A percentile compares a stretch with the other conserved stretches of the same genome.
phyloP scores from a whole-genome alignment of 2,113 vertebrate species.

The Dendropsophus ebraccatus region DNA sequence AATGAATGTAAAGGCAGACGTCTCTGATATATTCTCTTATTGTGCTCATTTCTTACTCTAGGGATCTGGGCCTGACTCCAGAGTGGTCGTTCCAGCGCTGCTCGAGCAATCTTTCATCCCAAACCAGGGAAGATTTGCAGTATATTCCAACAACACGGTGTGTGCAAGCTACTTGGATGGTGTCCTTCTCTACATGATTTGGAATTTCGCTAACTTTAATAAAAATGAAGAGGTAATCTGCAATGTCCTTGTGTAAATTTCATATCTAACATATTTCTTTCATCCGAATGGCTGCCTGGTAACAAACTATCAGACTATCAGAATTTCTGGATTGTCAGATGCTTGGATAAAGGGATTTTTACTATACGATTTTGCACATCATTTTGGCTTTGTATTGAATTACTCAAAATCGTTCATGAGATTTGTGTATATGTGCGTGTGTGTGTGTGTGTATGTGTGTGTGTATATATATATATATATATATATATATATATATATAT shows the following conservation, averaged over 20 bases:
- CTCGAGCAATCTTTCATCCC: constrained; percentile 68
- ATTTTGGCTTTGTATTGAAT: no score
- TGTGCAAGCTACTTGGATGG: constrained; percentile 72
- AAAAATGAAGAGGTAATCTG: constrained; percentile 66
- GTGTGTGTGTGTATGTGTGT: no score
- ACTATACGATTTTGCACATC: no score
- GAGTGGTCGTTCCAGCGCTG: constrained; percentile 65
- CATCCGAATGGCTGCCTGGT: not conserved
- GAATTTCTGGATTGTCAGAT: no score
- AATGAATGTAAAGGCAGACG: not conserved
- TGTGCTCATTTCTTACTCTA: constrained; percentile 51
- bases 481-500: no score
- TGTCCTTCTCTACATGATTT: constrained; percentile 68
- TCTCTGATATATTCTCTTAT: not conserved
- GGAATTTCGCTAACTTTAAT: constrained; percentile 68
- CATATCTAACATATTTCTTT: not conserved
- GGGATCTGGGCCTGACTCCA: constrained; percentile 63
- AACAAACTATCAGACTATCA: no score
- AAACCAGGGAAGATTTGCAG: constrained; percentile 67
- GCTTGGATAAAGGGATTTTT: no score
- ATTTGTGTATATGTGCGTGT: no score
- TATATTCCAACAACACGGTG: constrained; percentile 75
- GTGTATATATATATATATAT: no score
- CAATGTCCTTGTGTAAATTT: no score
- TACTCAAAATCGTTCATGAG: no score